Evolutionary conservation across 2,888 invertebrate species (phyloP).

Genomic region (Cryptosula pallasiana): DNA sequence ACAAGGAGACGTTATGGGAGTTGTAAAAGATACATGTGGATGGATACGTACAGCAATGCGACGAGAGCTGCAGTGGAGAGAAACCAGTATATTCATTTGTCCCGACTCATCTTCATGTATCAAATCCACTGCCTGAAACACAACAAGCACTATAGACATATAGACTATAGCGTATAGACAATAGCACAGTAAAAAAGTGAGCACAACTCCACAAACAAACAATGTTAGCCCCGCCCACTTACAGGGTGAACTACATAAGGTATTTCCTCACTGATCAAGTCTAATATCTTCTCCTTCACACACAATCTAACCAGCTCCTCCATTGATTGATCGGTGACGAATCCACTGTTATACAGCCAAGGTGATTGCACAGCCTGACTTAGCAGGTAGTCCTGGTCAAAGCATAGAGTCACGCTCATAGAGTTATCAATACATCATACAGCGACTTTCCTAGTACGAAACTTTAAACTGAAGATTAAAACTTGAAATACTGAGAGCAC

Average conservation of each 20-base stretch:
- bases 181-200: no score
- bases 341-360: conserved; percentile 65
- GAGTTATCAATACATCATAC: no score
- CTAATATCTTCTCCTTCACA: conserved; percentile 76
- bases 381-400: conserved; percentile 65
- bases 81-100: conserved; percentile 39
- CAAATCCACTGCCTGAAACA: conserved; percentile 59
- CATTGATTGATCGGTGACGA: conserved; percentile 70
- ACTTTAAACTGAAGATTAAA: no score
- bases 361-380: conserved; percentile 62
- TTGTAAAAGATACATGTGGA: background rate
- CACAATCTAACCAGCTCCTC: conserved; percentile 67
- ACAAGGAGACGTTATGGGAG: no score
- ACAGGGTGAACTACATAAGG: conserved; percentile 68
- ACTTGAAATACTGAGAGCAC: background rate
- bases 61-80: conserved; percentile 31
- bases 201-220: no score
- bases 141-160: no score
- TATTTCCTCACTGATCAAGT: conserved; percentile 76
- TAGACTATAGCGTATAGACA: no score
- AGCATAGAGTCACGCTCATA: no score
- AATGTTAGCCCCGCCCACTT: no score
- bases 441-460: no score
- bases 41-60: background rate
- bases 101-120: conserved; percentile 49